Conservation (phyloP, 2,888 invertebrate species). For the Eumacrocentrus americanus region DNA sequence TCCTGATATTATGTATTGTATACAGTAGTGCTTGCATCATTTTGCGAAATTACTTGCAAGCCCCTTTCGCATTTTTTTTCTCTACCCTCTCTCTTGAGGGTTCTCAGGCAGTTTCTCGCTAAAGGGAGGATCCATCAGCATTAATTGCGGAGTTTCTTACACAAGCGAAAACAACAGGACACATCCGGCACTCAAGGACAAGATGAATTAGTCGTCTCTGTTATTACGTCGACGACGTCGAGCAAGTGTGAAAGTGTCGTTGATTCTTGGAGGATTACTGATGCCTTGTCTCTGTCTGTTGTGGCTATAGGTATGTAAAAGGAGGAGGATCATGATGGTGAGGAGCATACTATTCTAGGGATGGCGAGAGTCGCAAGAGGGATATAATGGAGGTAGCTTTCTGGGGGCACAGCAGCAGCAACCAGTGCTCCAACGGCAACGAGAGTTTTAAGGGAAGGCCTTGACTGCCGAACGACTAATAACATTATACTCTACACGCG, state of each 20-base stretch:
- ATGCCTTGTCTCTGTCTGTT: no score
- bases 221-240: constrained; percentile 25
- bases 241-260: constrained; percentile 37
- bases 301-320: no score
- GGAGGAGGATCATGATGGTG: no score
- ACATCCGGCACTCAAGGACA: constrained; percentile 19
- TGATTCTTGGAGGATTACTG: no score
- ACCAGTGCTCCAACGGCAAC: constrained; percentile 14
- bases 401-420: constrained; percentile 13
- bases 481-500: constrained; percentile 40
- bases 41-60: not conserved
- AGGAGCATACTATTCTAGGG: not conserved
- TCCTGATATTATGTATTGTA: no score
- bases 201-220: constrained; percentile 17
- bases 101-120: constrained; percentile 4
- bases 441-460: constrained; percentile 38
- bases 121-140: constrained; percentile 23
- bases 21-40: no score
- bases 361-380: not conserved
- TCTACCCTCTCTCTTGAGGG: not conserved
- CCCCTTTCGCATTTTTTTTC: not conserved
- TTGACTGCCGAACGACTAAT: constrained; percentile 46
- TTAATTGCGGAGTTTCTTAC: constrained; percentile 23
- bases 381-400: constrained; percentile 29
- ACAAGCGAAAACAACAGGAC: constrained; percentile 3